Evolutionary conservation across 2,888 invertebrate genomes (phyloP), one percentile per base, ranked within the genome.

Genomic region (Cancer borealis): DNA sequence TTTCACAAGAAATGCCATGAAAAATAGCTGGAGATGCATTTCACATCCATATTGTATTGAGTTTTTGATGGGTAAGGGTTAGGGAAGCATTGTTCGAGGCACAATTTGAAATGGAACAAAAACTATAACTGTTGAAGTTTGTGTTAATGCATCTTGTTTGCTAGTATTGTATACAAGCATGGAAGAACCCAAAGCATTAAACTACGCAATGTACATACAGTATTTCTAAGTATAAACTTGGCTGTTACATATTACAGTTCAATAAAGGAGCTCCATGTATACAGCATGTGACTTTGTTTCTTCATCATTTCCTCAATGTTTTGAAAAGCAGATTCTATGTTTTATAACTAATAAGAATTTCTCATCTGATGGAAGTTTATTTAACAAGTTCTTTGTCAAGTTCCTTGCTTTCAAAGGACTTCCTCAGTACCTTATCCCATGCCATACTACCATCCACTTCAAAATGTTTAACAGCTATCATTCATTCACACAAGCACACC

Each of bases 261-360:
- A 84, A 84, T 84, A 84, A 84, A 84, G 84, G 39, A 39, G 84
- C 84, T 39, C 84, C 84, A 84, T 84, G 84, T 84, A 84, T 84
- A 84, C 84, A 39, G 84, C 39, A 84, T 84, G 39, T 84, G 84
- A n/a, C 79, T 79, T 79, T 79, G 17, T 66, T 66, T 66, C 60
- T 4, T 66, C 60, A 12, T 66, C 14, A 12, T 66, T 14, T 66
- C 60, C 60, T 66, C 17, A 73, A 21, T 73, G 73, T 73, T 73
- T 26, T 73, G 73, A 73, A 73, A 73, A 73, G n/a, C 21, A 73
- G 8, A 10, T 73, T 73, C 73, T 10, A 8, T n/a, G 10, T n/a
- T 73, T 73, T 26, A 26, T n/a, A 4, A 26, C 8, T 73, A 26
- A n/a, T 4, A 73, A 73, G 6, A 3, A 3, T 6, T 26, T n/a